Evolutionary conservation across 1,140 invertebrate species (phyloP).

Genomic region (Condylostylus longicornis): DNA sequence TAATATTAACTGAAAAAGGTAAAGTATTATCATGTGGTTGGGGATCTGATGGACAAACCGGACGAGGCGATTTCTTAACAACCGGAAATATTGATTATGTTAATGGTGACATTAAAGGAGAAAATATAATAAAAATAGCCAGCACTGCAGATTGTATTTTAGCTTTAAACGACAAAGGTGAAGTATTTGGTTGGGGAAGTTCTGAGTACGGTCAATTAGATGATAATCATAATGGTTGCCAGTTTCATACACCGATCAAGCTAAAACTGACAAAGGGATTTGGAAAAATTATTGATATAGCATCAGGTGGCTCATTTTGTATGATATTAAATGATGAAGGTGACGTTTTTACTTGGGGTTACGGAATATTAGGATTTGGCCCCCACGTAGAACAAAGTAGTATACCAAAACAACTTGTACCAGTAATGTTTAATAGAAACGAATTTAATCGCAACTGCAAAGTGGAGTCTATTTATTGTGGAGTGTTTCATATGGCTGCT

Average conservation of each 20-base stretch:
- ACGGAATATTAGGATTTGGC: constrained; percentile 76
- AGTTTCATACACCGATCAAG: constrained; percentile 53
- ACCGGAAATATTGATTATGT: constrained; percentile 43
- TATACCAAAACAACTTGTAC: constrained; percentile 56
- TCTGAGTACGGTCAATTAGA: constrained; percentile 81
- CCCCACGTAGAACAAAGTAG: constrained; percentile 51
- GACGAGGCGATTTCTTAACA: constrained; percentile 55
- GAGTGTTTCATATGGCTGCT: constrained; percentile 65
- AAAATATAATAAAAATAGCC: constrained; percentile 68
- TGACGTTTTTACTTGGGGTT: constrained; percentile 84
- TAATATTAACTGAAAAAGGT: constrained; percentile 67
- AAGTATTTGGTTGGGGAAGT: constrained; percentile 95
- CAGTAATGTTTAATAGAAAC: constrained; percentile 69
- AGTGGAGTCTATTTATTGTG: constrained; percentile 52
- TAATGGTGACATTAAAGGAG: constrained; percentile 65
- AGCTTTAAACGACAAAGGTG: constrained; percentile 79
- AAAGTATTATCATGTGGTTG: constrained; percentile 80
- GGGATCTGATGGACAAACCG: constrained; percentile 91
- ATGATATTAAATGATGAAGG: constrained; percentile 53
- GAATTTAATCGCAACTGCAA: constrained; percentile 54
- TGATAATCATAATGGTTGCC: constrained; percentile 32
- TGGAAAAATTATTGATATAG: constrained; percentile 68
- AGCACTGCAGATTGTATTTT: constrained; percentile 74
- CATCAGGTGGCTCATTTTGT: constrained; percentile 76
- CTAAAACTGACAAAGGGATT: constrained; percentile 44